These are phyloP conservation scores for Chanos chanos DNA, from an alignment of 2,797 vertebrate species.

Conservation along the genomic window DNA sequence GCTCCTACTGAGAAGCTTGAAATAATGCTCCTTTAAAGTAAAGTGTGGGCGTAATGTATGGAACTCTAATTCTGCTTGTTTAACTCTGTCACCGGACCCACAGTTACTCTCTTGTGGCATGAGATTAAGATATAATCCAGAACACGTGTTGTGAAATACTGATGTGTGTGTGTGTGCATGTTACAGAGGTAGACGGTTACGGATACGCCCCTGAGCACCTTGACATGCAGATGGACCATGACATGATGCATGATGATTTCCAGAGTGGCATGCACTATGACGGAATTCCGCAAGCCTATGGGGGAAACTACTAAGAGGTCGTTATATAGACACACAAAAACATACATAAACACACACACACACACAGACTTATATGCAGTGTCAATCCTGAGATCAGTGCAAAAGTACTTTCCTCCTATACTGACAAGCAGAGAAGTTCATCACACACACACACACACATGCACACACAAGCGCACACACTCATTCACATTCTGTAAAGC, in stretches of 20 bases:
- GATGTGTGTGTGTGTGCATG: constrained; percentile 2
- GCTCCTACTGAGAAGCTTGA: background rate
- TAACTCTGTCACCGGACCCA: too few species aligned
- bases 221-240: constrained; percentile 24
- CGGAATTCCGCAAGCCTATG: constrained; percentile 4
- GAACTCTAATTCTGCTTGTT: too few species aligned
- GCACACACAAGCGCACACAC: too few species aligned
- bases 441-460: too few species aligned
- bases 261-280: constrained; percentile 41
- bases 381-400: too few species aligned
- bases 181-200: constrained; percentile 64
- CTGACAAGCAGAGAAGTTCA: background rate
- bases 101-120: too few species aligned
- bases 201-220: constrained; percentile 32
- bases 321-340: constrained; percentile 34
- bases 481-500: too few species aligned
- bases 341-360: background rate
- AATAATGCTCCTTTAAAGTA: too few species aligned
- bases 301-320: constrained; percentile 55
- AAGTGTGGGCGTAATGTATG: too few species aligned
- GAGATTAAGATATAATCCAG: too few species aligned
- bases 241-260: constrained; percentile 56
- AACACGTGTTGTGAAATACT: too few species aligned
- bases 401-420: too few species aligned
- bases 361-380: background rate